A percentile compares a stretch with the other conserved stretches of the same genome.
Evolutionary conservation across 2,888 invertebrate species (phyloP).

Genomic region (Caenorhabditis sp.): DNA sequence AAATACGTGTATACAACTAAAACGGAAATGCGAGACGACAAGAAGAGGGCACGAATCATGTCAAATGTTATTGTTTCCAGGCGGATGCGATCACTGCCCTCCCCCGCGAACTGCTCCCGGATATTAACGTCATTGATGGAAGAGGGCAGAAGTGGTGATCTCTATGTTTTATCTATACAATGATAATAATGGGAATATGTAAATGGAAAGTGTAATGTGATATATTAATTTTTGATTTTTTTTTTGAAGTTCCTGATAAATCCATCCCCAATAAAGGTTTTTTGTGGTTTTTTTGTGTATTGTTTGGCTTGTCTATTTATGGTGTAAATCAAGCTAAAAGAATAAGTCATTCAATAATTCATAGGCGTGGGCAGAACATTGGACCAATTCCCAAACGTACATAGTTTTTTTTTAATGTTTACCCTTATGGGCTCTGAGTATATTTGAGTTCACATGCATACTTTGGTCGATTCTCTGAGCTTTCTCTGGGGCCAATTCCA

Average conservation of each 20-base stretch:
- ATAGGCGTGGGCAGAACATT: constrained; percentile 35
- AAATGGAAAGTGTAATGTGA: too few species aligned
- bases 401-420: constrained; percentile 40
- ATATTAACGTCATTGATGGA: constrained; percentile 65
- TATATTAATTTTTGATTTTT: too few species aligned
- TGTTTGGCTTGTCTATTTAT: too few species aligned
- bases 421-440: constrained; percentile 19
- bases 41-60: constrained; percentile 4
- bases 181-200: constrained; percentile 53
- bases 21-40: constrained; percentile 17
- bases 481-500: background rate
- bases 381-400: background rate
- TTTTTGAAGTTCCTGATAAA: background rate
- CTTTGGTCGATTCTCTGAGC: background rate
- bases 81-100: constrained; percentile 75
- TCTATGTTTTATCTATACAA: constrained; percentile 43
- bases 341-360: constrained; percentile 33
- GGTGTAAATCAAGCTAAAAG: constrained; percentile 28
- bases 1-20: too few species aligned
- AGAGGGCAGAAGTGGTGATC: constrained; percentile 21
- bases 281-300: too few species aligned
- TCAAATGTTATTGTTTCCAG: constrained; percentile 58
- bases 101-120: constrained; percentile 75
- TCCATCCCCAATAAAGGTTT: constrained; percentile 29
- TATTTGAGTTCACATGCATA: background rate